These are phyloP conservation scores for Capricornis sumatraensis DNA, from an alignment of 2,113 vertebrate genomes.

Conservation along the genomic window DNA sequence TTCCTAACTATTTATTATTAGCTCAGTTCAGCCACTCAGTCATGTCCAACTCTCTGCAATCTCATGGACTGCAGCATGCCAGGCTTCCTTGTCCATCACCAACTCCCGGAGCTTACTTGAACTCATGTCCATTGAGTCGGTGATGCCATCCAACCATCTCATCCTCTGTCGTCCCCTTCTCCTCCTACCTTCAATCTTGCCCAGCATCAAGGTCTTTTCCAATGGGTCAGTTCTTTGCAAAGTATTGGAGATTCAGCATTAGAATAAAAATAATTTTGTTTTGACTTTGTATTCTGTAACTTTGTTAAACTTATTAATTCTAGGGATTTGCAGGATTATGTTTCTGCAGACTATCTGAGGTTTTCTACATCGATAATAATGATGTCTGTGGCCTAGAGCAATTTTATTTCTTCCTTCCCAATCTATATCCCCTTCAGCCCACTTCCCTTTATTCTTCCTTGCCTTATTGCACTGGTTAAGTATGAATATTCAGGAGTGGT, in stretches of 20 bases:
- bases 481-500: not conserved
- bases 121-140: not conserved
- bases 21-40: not conserved
- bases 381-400: not conserved
- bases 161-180: not conserved
- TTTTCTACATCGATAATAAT: not conserved
- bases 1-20: not conserved
- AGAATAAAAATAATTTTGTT: not conserved
- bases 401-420: conserved; percentile 3
- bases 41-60: not conserved
- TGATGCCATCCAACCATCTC: not conserved
- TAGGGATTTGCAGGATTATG: not conserved
- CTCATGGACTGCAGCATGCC: not conserved
- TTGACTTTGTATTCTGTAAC: not conserved
- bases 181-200: not conserved
- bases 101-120: not conserved
- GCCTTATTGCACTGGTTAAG: not conserved
- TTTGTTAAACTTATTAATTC: not conserved
- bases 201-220: not conserved
- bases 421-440: not conserved
- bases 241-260: not conserved
- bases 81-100: not conserved
- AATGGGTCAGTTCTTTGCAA: not conserved
- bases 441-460: not conserved
- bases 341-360: not conserved